These are phyloP conservation scores for Cichlasoma orientale DNA, from an alignment of 2,797 vertebrate genomes.

Conservation along the genomic window DNA sequence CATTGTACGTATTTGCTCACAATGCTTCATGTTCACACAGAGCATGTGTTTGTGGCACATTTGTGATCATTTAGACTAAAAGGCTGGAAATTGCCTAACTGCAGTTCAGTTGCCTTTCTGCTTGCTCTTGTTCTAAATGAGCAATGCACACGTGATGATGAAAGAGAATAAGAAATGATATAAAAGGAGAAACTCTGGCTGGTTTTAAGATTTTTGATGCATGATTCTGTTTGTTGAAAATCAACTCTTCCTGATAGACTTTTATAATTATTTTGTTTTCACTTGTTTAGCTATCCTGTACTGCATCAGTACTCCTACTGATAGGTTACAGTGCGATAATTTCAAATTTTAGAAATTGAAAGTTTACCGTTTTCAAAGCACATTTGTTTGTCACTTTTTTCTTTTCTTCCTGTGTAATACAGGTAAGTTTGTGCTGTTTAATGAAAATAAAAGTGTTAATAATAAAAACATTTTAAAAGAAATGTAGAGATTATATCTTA, in stretches of 20 bases:
- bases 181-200: not conserved
- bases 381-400: not conserved
- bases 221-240: not conserved
- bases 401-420: not conserved
- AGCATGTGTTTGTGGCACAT: not conserved
- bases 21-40: not conserved
- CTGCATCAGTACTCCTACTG: slow-evolving; percentile 64
- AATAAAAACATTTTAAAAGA: not conserved
- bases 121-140: not conserved
- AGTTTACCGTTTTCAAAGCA: not conserved
- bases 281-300: slow-evolving; percentile 37
- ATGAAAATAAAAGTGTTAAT: too few relatives aligned
- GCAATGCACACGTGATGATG: not conserved
- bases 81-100: not conserved
- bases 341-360: slow-evolving; percentile 22
- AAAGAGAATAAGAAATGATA: not conserved
- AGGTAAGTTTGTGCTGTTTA: not conserved
- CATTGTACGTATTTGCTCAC: not conserved
- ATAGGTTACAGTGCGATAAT: slow-evolving; percentile 9
- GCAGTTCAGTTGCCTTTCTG: not conserved
- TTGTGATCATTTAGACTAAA: not conserved
- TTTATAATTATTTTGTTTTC: not conserved
- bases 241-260: slow-evolving; percentile 1
- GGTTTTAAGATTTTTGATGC: not conserved
- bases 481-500: not conserved